Base-by-base conservation (phyloP, 2,888 invertebrate genomes). In the Empis livida region DNA sequence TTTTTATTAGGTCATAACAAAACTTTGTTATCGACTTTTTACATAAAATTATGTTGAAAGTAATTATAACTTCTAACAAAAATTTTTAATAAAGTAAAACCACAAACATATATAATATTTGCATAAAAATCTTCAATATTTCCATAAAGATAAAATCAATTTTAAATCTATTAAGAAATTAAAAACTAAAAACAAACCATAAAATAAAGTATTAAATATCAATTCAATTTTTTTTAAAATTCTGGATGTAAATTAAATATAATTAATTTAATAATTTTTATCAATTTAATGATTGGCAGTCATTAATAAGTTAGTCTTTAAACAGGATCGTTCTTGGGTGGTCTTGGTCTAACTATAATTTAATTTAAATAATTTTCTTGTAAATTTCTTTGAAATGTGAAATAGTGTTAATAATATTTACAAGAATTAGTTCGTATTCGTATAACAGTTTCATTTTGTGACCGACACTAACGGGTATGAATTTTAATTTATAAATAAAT, bases 391-490 rank as follows among this genome's bases (percentile, higher is more conserved):
- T 20, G 3, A 20, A 20, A 20, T 20, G 43, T 40, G 16, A 37
- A 43, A 35, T 14, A 31, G 9, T 31, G 16, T n/a, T 3, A 11
- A 27, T 40, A 13, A 23, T 17, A 15, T 16, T 43, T 16, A n/a
- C 15, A 15, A 17, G 8, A 32, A 32, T 13, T 9, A 40, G 30
- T 44, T 44, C 45, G 52, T 61, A 32, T 44, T 44, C 45, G 52
- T 61, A 62, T 64, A 59, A 61, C 61, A 59, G 62, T 67, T 69
- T 67, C 64, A 60, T 61, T 69, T 69, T 69, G 68, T 69, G 69
- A 69, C 68, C 68, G 68, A 69, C 68, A 69, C 67, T 69, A 69
- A 69, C 69, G 68, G 68, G 68, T 69, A 68, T 59, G 57, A 55
- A 48, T 37, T 32, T 32, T 35, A 11, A 35, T 20, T 20, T 20